Evolutionary conservation across 2,888 invertebrate genomes (phyloP), one percentile per base, ranked within the genome.

Genomic region (Pseudeuparius sepicola): DNA sequence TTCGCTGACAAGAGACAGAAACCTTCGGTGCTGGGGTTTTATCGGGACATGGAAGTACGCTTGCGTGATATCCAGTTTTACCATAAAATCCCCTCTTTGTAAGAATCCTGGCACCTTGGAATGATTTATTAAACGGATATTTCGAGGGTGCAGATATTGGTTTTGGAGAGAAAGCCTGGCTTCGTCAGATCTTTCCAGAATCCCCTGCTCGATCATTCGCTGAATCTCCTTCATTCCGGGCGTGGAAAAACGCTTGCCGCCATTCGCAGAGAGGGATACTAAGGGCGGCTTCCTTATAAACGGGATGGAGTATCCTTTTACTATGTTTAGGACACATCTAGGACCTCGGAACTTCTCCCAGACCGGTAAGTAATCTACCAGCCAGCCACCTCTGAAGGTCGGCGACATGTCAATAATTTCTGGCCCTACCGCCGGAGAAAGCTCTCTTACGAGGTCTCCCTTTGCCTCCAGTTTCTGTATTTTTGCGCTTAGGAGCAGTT

Each of bases 301-400:
- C 15, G 41, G 40, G 9, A 45, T 37, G 6, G 35, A 15, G 25
- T 45, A 45, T 11, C 45, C 43, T 14, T 25, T 40, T 42, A 42
- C 32, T 11, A 16, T 26, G 14, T 24, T 20, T 11, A 44, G 17
- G 17, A 44, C 30, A 11, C 14, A 17, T 27, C 26, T 23, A 11
- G 40, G 42, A 13, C 39, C 44, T 11, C 33, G 33, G 3, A 32
- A 14, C 14, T 29, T 16, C 29, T 18, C 15, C 44, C 42, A 42
- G 4, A 20, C n/a, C 18, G 31, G n/a, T 14, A 31, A 12, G 27
- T 26, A 32, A 14, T 27, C 12, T 16, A 3, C n/a, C 18, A 42
- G 20, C 4, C 14, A 31, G 14, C 42, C 39, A 14, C 35, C 37
- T 17, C 18, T 23, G 26, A 39, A 39, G 13, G 17, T 20, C n/a